A percentile compares a stretch with the other conserved stretches of the same genome.
phyloP scores from a whole-genome alignment of 64 coral and sea anemone genomes.

The Stichodactyla helianthus region DNA sequence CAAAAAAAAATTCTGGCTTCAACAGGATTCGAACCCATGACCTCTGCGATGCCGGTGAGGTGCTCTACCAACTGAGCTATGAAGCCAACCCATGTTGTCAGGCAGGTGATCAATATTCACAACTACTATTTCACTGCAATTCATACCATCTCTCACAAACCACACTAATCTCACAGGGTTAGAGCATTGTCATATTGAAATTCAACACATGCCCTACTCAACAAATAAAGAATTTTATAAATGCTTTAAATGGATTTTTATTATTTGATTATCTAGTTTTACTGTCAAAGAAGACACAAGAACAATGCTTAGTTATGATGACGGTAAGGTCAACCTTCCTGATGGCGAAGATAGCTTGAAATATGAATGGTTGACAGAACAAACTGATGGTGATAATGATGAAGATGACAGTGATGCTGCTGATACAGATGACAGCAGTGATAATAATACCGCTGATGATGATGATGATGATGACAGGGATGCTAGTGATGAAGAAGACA shows the following conservation, averaged over 20 bases:
- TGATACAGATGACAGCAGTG: conserved; percentile 6
- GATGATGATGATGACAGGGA: conserved; percentile 18
- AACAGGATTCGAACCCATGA: too few species aligned
- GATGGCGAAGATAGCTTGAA: not conserved
- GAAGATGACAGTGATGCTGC: conserved; percentile 10
- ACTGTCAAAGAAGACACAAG: conserved; percentile 55
- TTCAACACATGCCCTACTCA: too few species aligned
- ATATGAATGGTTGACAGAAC: conserved; percentile 10
- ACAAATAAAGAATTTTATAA: too few species aligned
- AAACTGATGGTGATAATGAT: not conserved
- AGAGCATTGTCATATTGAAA: too few species aligned
- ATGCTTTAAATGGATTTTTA: not conserved
- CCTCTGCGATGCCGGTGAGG: too few species aligned
- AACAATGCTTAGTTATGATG: conserved; percentile 66
- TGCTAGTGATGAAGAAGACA: conserved; percentile 36
- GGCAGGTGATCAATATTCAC: too few species aligned
- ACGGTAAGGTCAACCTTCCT: conserved; percentile 53
- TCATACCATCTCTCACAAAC: too few species aligned
- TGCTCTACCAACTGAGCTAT: too few species aligned
- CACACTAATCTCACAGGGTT: too few species aligned
- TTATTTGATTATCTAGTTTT: conserved; percentile 46
- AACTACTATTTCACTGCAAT: too few species aligned
- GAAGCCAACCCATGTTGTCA: too few species aligned
- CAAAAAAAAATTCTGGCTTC: too few species aligned
- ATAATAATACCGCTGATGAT: conserved; percentile 26